Percentiles rank a stretch among this genome's conserved stretches.
phyloP scores from a whole-genome alignment of 2,888 invertebrate species.

The Homarus gammarus region DNA sequence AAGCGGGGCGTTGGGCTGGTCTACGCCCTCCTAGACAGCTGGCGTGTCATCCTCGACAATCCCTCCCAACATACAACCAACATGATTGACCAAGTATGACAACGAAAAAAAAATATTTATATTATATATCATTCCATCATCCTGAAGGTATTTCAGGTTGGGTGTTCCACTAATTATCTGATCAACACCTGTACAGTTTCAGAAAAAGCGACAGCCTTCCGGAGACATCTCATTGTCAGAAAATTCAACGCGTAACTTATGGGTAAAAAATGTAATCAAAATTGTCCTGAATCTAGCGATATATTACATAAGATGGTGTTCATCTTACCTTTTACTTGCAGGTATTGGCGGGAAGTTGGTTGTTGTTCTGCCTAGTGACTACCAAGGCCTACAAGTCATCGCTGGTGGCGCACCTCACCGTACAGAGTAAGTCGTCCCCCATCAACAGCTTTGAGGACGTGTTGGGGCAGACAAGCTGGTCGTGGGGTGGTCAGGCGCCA shows the following conservation, averaged over 20 bases:
- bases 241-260: too few species aligned
- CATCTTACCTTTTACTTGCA: too few species aligned
- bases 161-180: too few species aligned
- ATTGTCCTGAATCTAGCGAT: too few species aligned
- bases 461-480: not conserved
- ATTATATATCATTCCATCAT: too few species aligned
- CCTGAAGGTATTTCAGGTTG: too few species aligned
- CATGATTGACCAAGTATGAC: not conserved
- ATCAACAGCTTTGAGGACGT: not conserved
- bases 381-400: not conserved
- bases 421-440: not conserved
- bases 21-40: not conserved
- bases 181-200: too few species aligned
- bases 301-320: too few species aligned
- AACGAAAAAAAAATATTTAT: not conserved
- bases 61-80: too few species aligned
- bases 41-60: slow-evolving; percentile 2
- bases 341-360: slow-evolving; percentile 1
- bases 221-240: too few species aligned
- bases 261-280: too few species aligned
- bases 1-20: not conserved
- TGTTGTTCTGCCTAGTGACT: not conserved
- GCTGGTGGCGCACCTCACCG: slow-evolving; percentile 2
- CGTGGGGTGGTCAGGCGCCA: not conserved
- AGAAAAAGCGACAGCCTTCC: too few species aligned